Evolutionary conservation across 2,113 vertebrate species (phyloP).

Genomic region (Eurystomus gularis): DNA sequence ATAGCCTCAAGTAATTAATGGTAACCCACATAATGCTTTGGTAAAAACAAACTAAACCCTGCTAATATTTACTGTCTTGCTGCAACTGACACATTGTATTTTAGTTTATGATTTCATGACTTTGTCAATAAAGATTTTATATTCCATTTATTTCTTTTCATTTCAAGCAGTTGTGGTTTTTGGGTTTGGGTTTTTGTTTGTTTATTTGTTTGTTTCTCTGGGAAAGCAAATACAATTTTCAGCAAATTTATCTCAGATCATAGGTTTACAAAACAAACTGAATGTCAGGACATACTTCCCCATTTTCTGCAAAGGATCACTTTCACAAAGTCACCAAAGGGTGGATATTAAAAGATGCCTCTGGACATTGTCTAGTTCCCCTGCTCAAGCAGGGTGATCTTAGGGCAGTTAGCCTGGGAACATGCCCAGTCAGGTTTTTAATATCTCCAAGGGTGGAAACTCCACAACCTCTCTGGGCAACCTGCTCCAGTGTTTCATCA

Average conservation of each 20-base stretch:
- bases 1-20: background rate
- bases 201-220: background rate
- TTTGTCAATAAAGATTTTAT: background rate
- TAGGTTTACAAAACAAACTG: background rate
- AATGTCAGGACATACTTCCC: background rate
- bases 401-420: background rate
- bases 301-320: background rate
- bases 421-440: accelerated
- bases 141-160: background rate
- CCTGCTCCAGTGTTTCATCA: background rate
- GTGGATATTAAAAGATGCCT: background rate
- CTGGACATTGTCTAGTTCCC: background rate
- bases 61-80: background rate
- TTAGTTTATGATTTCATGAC: background rate
- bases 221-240: background rate
- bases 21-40: background rate
- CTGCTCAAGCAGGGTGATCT: background rate
- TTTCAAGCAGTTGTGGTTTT: background rate
- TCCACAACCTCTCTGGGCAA: background rate
- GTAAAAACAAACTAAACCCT: background rate
- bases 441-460: background rate
- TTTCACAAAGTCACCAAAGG: background rate
- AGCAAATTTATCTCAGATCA: background rate
- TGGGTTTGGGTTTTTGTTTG: accelerated
- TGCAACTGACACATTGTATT: background rate